A percentile compares a stretch with the other conserved stretches of the same genome.
Conservation (phyloP, 53 echinoderm and acorn worm genomes). For the Zoroaster sp. region DNA sequence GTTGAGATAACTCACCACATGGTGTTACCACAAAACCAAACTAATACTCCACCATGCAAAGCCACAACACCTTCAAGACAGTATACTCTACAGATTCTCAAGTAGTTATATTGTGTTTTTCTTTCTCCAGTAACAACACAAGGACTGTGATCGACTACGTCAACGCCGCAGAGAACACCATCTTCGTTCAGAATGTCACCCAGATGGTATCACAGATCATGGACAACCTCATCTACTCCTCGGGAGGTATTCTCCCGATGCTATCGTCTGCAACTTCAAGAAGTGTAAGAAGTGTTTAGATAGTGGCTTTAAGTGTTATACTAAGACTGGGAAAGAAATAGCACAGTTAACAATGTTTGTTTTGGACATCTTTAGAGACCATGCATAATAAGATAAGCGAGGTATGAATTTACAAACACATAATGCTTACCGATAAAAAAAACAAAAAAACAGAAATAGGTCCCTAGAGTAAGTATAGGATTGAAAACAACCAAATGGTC, state of each 20-base stretch:
- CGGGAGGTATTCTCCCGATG: conserved; percentile 95
- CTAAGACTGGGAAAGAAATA: too few relatives aligned
- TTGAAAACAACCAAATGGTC: too few relatives aligned
- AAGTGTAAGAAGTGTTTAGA: conserved; percentile 71
- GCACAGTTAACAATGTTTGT: too few relatives aligned
- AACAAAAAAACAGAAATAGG: too few relatives aligned
- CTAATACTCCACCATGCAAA: not conserved
- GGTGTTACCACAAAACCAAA: too few relatives aligned
- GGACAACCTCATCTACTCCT: conserved; percentile 97
- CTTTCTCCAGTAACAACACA: conserved; percentile 76
- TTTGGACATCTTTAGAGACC: too few relatives aligned
- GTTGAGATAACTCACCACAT: too few relatives aligned
- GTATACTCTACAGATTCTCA: not conserved
- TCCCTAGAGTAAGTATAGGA: too few relatives aligned
- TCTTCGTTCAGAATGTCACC: conserved; percentile 99
- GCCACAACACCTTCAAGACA: not conserved
- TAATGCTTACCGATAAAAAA: too few relatives aligned
- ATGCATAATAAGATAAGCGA: too few relatives aligned
- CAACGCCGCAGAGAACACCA: conserved; percentile 93
- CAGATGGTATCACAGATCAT: conserved; percentile 99
- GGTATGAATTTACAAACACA: too few relatives aligned
- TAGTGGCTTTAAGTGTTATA: not conserved
- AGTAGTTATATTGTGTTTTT: not conserved
- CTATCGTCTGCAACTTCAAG: conserved; percentile 97
- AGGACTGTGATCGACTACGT: conserved; percentile 96